Conservation (phyloP, 2,888 invertebrate genomes). For the Diarsia rubi region DNA sequence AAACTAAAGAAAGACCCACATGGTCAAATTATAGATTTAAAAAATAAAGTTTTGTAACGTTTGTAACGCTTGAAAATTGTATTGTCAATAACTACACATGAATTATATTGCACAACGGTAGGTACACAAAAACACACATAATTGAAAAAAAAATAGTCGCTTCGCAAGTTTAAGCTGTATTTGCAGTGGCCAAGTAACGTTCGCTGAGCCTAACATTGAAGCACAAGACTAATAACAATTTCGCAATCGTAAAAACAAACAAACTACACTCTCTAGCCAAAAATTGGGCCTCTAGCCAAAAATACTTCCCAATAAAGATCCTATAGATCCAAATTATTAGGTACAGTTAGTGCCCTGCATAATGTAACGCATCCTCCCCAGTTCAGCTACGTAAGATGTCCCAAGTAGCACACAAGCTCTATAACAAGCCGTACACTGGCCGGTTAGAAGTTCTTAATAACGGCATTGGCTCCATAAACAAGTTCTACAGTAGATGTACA, state of each 20-base stretch:
- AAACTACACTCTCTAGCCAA: background rate
- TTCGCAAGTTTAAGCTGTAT: constrained; percentile 4
- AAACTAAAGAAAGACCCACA: too few species aligned
- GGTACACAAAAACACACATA: background rate
- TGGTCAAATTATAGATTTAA: too few species aligned
- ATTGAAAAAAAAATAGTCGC: constrained; percentile 6
- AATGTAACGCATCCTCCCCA: background rate
- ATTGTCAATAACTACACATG: background rate
- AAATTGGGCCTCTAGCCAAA: background rate
- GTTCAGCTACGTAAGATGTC: background rate
- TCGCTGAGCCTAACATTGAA: background rate
- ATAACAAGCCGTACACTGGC: too few species aligned
- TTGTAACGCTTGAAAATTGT: background rate
- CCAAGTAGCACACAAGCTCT: too few species aligned
- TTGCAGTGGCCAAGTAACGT: constrained; percentile 3
- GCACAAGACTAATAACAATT: background rate
- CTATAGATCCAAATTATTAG: background rate
- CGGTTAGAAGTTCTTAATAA: too few species aligned
- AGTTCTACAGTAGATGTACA: too few species aligned
- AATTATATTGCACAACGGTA: background rate
- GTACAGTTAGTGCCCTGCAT: constrained; percentile 2
- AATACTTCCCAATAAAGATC: background rate
- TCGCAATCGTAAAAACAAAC: constrained; percentile 29
- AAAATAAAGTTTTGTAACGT: background rate
- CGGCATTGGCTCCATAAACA: too few species aligned